Evolutionary conservation across 2,888 invertebrate species (phyloP).

Genomic region (Chouioia cunea): DNA sequence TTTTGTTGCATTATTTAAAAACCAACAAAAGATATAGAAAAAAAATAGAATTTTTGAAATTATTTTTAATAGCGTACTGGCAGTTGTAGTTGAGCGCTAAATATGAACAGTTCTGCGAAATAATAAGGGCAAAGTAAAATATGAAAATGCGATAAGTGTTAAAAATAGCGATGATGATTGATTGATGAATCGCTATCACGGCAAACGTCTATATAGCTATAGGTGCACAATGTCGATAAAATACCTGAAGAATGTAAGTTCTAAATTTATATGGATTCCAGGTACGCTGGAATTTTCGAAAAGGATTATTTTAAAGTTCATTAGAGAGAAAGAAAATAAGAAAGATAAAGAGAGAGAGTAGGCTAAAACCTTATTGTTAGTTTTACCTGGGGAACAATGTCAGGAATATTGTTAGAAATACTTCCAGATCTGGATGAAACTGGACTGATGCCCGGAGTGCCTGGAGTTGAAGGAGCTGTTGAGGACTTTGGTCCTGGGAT

Average conservation of each 20-base stretch:
- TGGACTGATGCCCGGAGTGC: slow-evolving; percentile 65
- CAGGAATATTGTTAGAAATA: slow-evolving; percentile 62
- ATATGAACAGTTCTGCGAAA: no score
- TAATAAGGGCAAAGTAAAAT: no score
- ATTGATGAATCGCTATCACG: slow-evolving; percentile 7
- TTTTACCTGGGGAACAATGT: slow-evolving; percentile 59
- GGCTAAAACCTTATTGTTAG: no score
- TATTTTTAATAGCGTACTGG: no score
- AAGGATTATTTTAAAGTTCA: background rate
- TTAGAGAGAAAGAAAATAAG: background rate
- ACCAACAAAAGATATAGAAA: no score
- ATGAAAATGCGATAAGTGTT: slow-evolving; percentile 18
- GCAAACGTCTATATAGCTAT: slow-evolving; percentile 33
- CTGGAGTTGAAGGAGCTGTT: slow-evolving; percentile 64
- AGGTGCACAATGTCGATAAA: slow-evolving; percentile 18
- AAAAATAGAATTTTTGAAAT: no score
- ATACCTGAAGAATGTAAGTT: slow-evolving; percentile 64
- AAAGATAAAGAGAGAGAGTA: no score
- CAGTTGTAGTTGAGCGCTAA: no score
- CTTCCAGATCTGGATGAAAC: slow-evolving; percentile 63
- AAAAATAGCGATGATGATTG: slow-evolving; percentile 23
- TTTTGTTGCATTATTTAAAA: no score
- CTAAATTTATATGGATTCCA: slow-evolving; percentile 64
- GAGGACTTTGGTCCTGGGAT: slow-evolving; percentile 58
- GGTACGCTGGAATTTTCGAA: slow-evolving; percentile 61